Percentiles rank a stretch among this genome's conserved stretches.
Evolutionary conservation across 2,113 vertebrate species (phyloP).

Genomic region (Crotalus viridis): DNA sequence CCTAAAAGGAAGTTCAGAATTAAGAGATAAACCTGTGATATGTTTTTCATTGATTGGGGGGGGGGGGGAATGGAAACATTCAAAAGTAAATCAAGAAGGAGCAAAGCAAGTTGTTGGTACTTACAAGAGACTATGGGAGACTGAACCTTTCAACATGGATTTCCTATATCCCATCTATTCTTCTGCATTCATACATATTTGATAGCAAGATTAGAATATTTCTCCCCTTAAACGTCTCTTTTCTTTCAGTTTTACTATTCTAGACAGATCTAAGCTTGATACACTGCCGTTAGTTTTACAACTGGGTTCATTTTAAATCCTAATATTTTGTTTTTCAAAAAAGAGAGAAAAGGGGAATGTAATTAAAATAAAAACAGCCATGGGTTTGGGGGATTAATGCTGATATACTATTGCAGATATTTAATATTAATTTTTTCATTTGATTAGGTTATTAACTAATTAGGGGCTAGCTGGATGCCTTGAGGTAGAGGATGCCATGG

Average conservation of each 20-base stretch:
- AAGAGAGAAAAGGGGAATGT: not conserved
- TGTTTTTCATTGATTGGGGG: not conserved
- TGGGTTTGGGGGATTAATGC: not conserved
- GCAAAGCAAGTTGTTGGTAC: not conserved
- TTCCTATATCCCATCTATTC: not conserved
- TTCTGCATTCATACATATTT: not conserved
- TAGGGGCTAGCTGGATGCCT: constrained; percentile 32
- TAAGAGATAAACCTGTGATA: not conserved
- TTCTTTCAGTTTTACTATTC: not conserved
- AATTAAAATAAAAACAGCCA: constrained; percentile 34
- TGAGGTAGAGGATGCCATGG: not conserved
- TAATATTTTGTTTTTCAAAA: not conserved
- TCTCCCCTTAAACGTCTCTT: fast-evolving
- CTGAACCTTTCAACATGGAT: not conserved
- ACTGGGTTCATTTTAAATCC: not conserved
- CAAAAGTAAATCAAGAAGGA: not conserved
- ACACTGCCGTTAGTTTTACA: not conserved
- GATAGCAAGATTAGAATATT: not conserved
- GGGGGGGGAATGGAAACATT: not conserved
- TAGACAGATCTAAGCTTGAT: not conserved
- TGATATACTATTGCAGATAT: constrained; percentile 35
- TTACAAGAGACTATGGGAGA: not conserved
- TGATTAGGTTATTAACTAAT: constrained; percentile 51
- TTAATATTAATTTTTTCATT: constrained; percentile 44
- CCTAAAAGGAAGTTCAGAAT: not conserved